Evolutionary conservation across 2,888 invertebrate species (phyloP), one percentile per base, ranked within the genome.

Genomic region (Dryadula phaetusa): DNA sequence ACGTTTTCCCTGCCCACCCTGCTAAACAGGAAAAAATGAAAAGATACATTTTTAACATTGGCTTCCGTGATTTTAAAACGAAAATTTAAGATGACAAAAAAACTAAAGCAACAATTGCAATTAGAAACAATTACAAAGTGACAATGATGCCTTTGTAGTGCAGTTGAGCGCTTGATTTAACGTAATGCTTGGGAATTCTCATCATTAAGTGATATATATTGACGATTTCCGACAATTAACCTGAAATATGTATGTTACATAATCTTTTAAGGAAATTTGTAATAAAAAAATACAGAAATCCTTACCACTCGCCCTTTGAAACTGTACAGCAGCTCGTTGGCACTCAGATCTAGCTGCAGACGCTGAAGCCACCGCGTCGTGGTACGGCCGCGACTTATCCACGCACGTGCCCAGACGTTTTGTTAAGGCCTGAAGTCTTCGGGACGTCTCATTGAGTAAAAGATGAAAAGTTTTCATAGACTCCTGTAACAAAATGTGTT

Each of bases 381-480:
- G 97, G 87, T 98, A 99, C 5, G 98, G 98, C 71, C 98, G 93
- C 1, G 98, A 97, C 83, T 96, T 96, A 81, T 98, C 97, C 74
- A 99, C 97, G 80, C 96, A 97, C 66, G 94, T 95, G 14, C 98
- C 98, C 63, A 98, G 89, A 81, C 97, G 96, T 81, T 96, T 96
- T 1, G 96, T 95, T 77, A 98, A 92, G 64, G 95, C 92, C 78
- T 98, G 97, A 69, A 98, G 93, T 44, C 97, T 94, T 12, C 96
- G 94, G 8, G 97, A 97, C 0, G 97, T 97, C 85, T 98, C 98
- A 81, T 96, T 96, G 70, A 98, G 92, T 32, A 98, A 94, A 82
- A 96, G 95, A 70, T 97, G 95, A 90, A 98, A 98, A n/a, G 97
- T 96, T 69, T 97, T 96, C 86, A 98, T 96, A 3, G 98, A 97